These are phyloP conservation scores for Otis tarda DNA, from an alignment of 2,113 vertebrate genomes.

Conservation along the genomic window DNA sequence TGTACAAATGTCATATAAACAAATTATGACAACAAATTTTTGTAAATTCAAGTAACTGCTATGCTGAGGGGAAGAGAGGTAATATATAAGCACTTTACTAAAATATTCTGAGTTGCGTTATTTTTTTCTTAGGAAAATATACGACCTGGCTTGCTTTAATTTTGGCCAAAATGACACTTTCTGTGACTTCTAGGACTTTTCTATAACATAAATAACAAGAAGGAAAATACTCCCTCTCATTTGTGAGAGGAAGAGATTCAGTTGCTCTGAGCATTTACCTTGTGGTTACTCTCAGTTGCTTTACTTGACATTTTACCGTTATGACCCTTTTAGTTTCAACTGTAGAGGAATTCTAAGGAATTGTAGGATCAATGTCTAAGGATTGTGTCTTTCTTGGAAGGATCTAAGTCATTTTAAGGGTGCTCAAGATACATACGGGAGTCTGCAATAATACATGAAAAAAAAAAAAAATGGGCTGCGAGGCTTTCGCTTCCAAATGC, in stretches of 20 bases:
- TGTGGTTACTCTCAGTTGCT: neutral
- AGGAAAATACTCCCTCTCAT: neutral
- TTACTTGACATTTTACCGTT: neutral
- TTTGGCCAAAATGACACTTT: neutral
- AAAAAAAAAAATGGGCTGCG: neutral
- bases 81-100: neutral
- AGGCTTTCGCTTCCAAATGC: neutral
- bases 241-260: neutral
- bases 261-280: neutral
- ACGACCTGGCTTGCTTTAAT: neutral
- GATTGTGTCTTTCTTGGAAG: neutral
- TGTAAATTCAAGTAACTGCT: neutral
- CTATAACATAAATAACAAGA: neutral
- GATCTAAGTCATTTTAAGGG: neutral
- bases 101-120: neutral
- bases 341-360: neutral
- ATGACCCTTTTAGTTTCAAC: neutral
- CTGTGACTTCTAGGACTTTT: neutral
- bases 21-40: neutral
- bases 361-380: neutral
- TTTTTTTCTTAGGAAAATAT: neutral
- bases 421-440: neutral
- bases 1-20: neutral
- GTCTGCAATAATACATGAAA: neutral
- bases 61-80: neutral